Percentiles rank a stretch among this genome's conserved stretches.
phyloP scores from a whole-genome alignment of 2,888 invertebrate genomes.

The Dryomyza anilis region DNA sequence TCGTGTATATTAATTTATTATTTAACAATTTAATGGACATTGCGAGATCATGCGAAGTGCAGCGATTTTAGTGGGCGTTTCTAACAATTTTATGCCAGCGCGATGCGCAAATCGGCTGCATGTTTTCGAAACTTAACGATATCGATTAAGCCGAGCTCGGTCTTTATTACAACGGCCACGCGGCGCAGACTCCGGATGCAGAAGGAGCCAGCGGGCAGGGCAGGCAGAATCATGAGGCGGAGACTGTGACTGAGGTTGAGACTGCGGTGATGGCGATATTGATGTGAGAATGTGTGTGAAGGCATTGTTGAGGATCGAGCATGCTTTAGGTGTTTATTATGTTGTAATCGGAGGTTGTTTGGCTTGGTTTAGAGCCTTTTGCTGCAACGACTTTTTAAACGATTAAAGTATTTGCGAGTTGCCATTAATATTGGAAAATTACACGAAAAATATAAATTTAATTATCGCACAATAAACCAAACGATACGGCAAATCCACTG shows the following conservation, averaged over 20 bases:
- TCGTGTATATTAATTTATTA: constrained; percentile 52
- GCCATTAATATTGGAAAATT: background rate
- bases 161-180: constrained; percentile 49
- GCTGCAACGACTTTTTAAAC: too few relatives aligned
- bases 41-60: constrained; percentile 44
- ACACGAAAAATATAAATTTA: background rate
- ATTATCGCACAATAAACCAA: background rate
- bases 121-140: background rate
- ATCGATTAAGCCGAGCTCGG: constrained; percentile 49
- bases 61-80: constrained; percentile 47
- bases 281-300: background rate
- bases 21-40: constrained; percentile 54
- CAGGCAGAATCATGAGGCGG: constrained; percentile 11
- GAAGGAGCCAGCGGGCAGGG: background rate
- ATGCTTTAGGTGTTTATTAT: constrained; percentile 18
- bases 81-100: constrained; percentile 54
- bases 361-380: background rate
- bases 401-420: background rate
- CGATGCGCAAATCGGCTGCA: background rate
- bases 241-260: background rate
- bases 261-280: background rate
- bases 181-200: background rate
- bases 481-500: background rate
- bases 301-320: background rate
- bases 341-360: constrained; percentile 6